Base-by-base conservation (phyloP, 2,888 invertebrate genomes). In the Caradrina kadenii region DNA sequence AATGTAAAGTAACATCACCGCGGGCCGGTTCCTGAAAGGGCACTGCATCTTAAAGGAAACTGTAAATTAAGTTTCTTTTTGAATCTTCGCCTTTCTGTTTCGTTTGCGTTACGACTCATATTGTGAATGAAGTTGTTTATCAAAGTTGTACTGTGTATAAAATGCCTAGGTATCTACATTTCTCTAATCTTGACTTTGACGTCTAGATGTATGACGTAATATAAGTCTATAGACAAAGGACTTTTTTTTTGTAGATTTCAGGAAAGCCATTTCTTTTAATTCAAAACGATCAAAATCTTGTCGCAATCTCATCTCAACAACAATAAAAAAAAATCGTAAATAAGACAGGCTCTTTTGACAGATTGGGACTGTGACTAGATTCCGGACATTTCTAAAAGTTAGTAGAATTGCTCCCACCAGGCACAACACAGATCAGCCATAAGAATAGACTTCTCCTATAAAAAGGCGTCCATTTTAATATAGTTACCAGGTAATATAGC, bases 1-100 rank as follows among this genome's bases (percentile, higher is more conserved):
- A 91, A 92, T 89, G 88, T 89, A 89, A 90, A 91, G 90, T 88
- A 90, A 86, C 83, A 88, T 86, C 84, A 87, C 87, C 83, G 85
- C 88, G 81, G 88, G 87, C 82, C 85, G 86, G 80, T 85, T 88
- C 87, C 77, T 89, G 85, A 90, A 89, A 90, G 84, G 83, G 86
- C 87, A 85, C 81, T 89, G 87, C 88, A 88, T 89, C 86, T 87
- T 86, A 87, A 88, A 87, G 83, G 87, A 89, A 89, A 86, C 86
- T 87, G 84, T 87, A 86, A 88, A 90, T 89, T 86, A 87, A 86
- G 85, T 88, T 88, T 83, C 79, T 82, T 84, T 86, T 82, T 85
- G 75, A 83, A 82, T 82, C 70, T 81, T 73, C 69, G 81, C 80
- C 79, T 81, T 80, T 73, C 63, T 53, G 50, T 79, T 76, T 69